phyloP scores from a whole-genome alignment of 2,113 vertebrate genomes.

The Pyrgilauda ruficollis region DNA sequence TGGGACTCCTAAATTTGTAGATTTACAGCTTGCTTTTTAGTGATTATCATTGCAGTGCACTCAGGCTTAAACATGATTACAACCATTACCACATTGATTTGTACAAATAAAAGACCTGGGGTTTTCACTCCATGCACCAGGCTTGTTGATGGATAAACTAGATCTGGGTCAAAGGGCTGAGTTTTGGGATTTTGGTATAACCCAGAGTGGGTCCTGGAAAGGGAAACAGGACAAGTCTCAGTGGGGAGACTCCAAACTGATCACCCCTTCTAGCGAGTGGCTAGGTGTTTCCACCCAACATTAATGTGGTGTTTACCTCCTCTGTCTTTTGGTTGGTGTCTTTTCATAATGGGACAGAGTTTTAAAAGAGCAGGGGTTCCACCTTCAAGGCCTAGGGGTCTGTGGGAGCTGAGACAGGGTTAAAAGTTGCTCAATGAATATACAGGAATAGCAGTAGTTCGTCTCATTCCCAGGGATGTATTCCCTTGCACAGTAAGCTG shows the following conservation, averaged over 20 bases:
- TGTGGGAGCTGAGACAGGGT: neutral
- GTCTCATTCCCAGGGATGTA: rapidly evolving
- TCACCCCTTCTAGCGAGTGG: neutral
- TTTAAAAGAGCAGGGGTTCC: neutral
- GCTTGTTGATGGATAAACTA: neutral
- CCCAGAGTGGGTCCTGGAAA: neutral
- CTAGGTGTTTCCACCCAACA: neutral
- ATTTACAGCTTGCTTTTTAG: neutral
- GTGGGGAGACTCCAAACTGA: neutral
- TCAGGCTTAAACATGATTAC: neutral
- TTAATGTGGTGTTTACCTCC: neutral
- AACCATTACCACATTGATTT: neutral
- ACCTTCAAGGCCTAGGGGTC: neutral
- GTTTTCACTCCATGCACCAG: neutral
- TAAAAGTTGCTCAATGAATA: neutral
- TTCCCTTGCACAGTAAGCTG: neutral
- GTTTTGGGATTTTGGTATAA: neutral
- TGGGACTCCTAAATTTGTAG: neutral
- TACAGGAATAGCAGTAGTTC: neutral
- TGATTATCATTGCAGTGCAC: neutral
- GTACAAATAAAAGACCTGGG: neutral
- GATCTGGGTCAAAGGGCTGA: neutral
- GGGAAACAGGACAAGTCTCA: neutral
- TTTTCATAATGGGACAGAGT: neutral
- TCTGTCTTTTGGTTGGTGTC: neutral